These are phyloP conservation scores for Etheostoma nigrum DNA, from an alignment of 2,797 vertebrate genomes.

Conservation along the genomic window DNA sequence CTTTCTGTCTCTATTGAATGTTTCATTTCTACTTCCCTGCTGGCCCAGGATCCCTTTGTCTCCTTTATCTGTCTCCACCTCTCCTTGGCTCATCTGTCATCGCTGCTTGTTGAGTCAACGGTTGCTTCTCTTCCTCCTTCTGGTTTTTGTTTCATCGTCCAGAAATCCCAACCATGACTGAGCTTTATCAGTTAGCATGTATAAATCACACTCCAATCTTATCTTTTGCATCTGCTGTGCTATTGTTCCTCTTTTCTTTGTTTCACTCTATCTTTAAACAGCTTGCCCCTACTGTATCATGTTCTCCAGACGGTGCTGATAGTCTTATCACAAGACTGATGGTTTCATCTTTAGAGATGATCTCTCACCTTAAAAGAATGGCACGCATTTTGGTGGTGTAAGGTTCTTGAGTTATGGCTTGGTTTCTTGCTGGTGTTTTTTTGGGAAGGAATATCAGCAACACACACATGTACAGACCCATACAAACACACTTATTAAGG, in stretches of 20 bases:
- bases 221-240: slow-evolving; percentile 67
- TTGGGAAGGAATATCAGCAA: slow-evolving; percentile 40
- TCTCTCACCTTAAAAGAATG: slow-evolving; percentile 43
- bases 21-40: slow-evolving; percentile 58
- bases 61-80: slow-evolving; percentile 70
- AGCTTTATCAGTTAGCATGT: slow-evolving; percentile 54
- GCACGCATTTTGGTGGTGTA: slow-evolving; percentile 7
- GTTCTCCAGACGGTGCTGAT: slow-evolving; percentile 55
- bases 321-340: slow-evolving; percentile 52
- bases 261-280: slow-evolving; percentile 57
- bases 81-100: slow-evolving; percentile 67
- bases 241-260: slow-evolving; percentile 62
- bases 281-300: slow-evolving; percentile 53
- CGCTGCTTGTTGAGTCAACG: slow-evolving; percentile 63
- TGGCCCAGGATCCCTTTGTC: slow-evolving; percentile 60
- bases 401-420: slow-evolving; percentile 27
- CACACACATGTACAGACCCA: slow-evolving; percentile 38
- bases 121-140: slow-evolving; percentile 51
- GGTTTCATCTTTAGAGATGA: slow-evolving; percentile 46
- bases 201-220: slow-evolving; percentile 68
- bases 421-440: slow-evolving; percentile 18
- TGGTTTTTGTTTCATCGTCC: slow-evolving; percentile 68
- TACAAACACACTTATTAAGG: slow-evolving; percentile 67
- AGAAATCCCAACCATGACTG: slow-evolving; percentile 66
- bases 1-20: slow-evolving; percentile 54